phyloP scores from a whole-genome alignment of 2,797 vertebrate genomes.

The Muscicapa comitata region DNA sequence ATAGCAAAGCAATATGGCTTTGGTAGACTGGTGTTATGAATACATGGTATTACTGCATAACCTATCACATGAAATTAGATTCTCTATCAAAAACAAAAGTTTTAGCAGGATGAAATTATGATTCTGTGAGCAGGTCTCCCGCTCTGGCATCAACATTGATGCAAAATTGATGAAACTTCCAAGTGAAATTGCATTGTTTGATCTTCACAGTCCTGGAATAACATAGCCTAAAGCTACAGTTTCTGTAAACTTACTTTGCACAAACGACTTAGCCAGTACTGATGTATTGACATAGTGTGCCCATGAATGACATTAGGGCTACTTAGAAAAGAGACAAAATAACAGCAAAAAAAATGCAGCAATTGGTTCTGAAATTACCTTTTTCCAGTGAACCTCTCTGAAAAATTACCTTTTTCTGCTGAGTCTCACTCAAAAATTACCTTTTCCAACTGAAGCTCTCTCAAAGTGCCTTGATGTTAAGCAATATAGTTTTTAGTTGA shows the following conservation, averaged over 20 bases:
- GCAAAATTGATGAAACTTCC: constrained; percentile 86
- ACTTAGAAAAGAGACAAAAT: constrained; percentile 82
- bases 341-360: constrained; percentile 78
- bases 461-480: constrained; percentile 85
- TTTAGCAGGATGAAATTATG: constrained; percentile 79
- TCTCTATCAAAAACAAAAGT: constrained; percentile 76
- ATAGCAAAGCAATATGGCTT: constrained; percentile 42
- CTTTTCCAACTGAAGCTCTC: constrained; percentile 80
- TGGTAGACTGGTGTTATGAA: constrained; percentile 53
- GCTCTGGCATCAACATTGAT: constrained; percentile 78
- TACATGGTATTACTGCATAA: constrained; percentile 60
- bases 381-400: constrained; percentile 82
- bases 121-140: constrained; percentile 72
- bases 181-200: constrained; percentile 85
- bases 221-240: constrained; percentile 80
- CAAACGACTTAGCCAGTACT: constrained; percentile 75
- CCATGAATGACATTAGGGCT: constrained; percentile 81
- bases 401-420: constrained; percentile 84
- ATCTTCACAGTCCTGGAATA: constrained; percentile 83
- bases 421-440: constrained; percentile 85
- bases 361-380: constrained; percentile 85
- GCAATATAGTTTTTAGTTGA: constrained; percentile 86
- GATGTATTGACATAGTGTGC: constrained; percentile 78
- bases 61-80: constrained; percentile 76
- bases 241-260: constrained; percentile 85